phyloP scores from a whole-genome alignment of 1,140 invertebrate genomes.

The Nephotettix cincticeps region DNA sequence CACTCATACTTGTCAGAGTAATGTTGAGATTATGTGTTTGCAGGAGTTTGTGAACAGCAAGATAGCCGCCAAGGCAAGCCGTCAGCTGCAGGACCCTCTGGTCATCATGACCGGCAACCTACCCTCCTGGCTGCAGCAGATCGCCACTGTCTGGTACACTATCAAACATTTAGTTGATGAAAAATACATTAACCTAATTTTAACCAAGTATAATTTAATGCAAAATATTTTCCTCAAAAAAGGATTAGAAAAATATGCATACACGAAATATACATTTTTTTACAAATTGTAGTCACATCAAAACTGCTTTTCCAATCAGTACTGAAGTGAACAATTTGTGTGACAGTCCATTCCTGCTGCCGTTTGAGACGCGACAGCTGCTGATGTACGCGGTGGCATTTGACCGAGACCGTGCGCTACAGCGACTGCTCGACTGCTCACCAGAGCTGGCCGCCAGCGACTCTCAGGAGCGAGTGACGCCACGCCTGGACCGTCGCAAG shows the following conservation, averaged over 20 bases:
- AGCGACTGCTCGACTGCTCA: slow-evolving; percentile 85
- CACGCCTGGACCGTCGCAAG: slow-evolving; percentile 88
- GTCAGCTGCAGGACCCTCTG: slow-evolving; percentile 95
- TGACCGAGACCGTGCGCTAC: slow-evolving; percentile 91
- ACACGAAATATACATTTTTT: slow-evolving; percentile 23
- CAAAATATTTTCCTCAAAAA: not conserved
- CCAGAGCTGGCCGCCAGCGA: slow-evolving; percentile 70
- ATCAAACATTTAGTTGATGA: slow-evolving; percentile 44
- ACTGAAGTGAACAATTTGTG: too few species aligned
- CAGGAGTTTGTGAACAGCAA: slow-evolving; percentile 74
- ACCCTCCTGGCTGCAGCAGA: slow-evolving; percentile 92
- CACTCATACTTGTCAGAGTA: too few species aligned
- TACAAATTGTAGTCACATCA: not conserved
- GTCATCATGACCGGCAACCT: slow-evolving; percentile 98
- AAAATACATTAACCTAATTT: slow-evolving; percentile 15
- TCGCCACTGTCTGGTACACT: slow-evolving; percentile 87
- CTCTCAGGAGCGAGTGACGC: slow-evolving; percentile 85
- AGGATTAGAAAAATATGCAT: not conserved
- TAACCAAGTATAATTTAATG: not conserved
- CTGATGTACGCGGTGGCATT: slow-evolving; percentile 96
- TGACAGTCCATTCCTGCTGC: slow-evolving; percentile 87
- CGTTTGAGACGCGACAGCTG: slow-evolving; percentile 94
- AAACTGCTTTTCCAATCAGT: too few species aligned
- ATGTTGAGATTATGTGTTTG: slow-evolving; percentile 38
- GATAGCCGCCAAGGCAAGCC: slow-evolving; percentile 92